A percentile compares a stretch with the other conserved stretches of the same genome.
Conservation (phyloP, 2,888 invertebrate genomes). For the Pomacea canaliculata region DNA sequence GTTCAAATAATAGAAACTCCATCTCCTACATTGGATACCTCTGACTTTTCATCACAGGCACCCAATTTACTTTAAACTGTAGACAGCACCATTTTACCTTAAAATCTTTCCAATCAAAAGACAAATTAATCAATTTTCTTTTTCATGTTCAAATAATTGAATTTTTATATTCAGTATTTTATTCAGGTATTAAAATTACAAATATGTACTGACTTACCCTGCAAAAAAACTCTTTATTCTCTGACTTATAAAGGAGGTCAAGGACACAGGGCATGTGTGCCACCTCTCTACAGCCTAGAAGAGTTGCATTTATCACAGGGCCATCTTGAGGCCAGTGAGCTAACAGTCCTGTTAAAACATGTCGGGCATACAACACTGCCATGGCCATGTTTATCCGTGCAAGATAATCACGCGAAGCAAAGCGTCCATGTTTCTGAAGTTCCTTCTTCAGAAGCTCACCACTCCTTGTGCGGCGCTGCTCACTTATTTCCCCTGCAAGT, state of each 20-base stretch:
- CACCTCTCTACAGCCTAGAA: slow-evolving; percentile 64
- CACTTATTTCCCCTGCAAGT: slow-evolving; percentile 55
- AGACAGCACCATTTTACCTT: too few relatives aligned
- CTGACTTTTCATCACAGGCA: too few relatives aligned
- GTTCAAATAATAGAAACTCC: too few relatives aligned
- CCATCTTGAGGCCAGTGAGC: slow-evolving; percentile 64
- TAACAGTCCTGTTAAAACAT: slow-evolving; percentile 62
- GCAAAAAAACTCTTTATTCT: slow-evolving; percentile 58
- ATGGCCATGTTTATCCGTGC: slow-evolving; percentile 58
- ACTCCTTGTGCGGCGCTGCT: slow-evolving; percentile 59
- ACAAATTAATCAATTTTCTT: too few relatives aligned
- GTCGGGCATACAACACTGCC: slow-evolving; percentile 63
- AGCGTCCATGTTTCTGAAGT: slow-evolving; percentile 61
- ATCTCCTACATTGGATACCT: too few relatives aligned
- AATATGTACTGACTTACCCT: slow-evolving; percentile 42
- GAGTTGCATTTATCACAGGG: slow-evolving; percentile 57
- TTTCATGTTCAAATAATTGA: too few relatives aligned
- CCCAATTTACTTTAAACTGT: too few relatives aligned
- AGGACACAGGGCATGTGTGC: slow-evolving; percentile 66
- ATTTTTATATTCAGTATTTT: too few relatives aligned
- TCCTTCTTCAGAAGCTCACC: slow-evolving; percentile 62
- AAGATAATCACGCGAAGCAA: slow-evolving; percentile 55
- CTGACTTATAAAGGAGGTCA: slow-evolving; percentile 63
- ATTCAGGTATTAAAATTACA: too few relatives aligned
- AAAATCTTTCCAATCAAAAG: too few relatives aligned